Conservation (phyloP, 2,888 invertebrate species). For the Sialis fuliginosa region DNA sequence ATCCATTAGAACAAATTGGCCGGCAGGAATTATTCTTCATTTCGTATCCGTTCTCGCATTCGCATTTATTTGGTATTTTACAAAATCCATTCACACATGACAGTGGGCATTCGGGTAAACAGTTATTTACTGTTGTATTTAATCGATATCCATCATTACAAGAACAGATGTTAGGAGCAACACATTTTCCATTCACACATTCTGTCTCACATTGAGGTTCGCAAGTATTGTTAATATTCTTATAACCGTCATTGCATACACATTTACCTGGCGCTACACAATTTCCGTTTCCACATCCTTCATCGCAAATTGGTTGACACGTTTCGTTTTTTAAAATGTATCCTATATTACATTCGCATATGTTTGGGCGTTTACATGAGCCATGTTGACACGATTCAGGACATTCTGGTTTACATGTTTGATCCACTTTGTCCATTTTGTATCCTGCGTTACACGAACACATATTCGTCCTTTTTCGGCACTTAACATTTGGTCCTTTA, state of each 20-base stretch:
- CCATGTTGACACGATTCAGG: conserved; percentile 13
- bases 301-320: conserved; percentile 40
- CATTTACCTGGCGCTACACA: conserved; percentile 38
- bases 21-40: neutral
- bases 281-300: conserved; percentile 32
- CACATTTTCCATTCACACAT: conserved; percentile 20
- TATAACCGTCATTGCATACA: conserved; percentile 25
- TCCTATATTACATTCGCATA: conserved; percentile 26
- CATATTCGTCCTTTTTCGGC: conserved; percentile 28
- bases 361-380: conserved; percentile 11
- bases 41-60: conserved; percentile 6
- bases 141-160: conserved; percentile 20
- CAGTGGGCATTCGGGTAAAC: conserved; percentile 25
- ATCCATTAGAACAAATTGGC: conserved; percentile 2
- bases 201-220: conserved; percentile 26
- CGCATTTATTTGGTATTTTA: conserved; percentile 23
- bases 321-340: conserved; percentile 21
- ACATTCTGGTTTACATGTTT: conserved; percentile 17
- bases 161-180: conserved; percentile 25
- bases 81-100: conserved; percentile 34
- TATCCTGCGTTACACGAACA: conserved; percentile 19
- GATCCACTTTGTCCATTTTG: conserved; percentile 10
- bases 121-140: conserved; percentile 19
- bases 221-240: conserved; percentile 14
- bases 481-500: conserved; percentile 34